Evolutionary conservation across 2,797 vertebrate species (phyloP), one percentile per base, ranked within the genome.

Genomic region (Gymnodraco acuticeps): DNA sequence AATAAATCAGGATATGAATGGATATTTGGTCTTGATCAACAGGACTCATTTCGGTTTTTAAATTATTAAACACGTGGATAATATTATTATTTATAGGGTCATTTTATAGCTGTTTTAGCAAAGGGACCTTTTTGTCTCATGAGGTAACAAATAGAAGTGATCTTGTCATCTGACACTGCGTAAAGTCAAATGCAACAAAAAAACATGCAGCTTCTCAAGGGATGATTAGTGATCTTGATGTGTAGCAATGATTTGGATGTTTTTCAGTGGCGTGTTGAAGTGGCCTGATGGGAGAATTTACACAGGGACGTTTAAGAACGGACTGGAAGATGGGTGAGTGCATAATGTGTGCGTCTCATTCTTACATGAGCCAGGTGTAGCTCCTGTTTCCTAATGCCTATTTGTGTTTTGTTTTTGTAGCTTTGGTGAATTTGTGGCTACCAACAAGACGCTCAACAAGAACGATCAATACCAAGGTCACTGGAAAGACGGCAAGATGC

Each of bases 401-500:
- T 72, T 12, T 5, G 10, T 74, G 33, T 9, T 38, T 61, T 5
- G 78, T 13, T 83, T 83, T 5, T 78, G 20, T 48, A 99, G 98
- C 51, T 96, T 95, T 10, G 98, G 98, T 23, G 97, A 99, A 77
- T 97, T 96, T 64, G 85, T 93, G 52, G 88, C 96, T 67, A 96
- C 96, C 17, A 97, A 95, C 83, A 99, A 98, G 94, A 85, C 76
- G 0, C 45, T 96, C 51, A 96, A 95, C 87, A 98, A 98, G 89
- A 95, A 92, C 33, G 97, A 99, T 75, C 94, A 95, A 74, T 99
- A 99, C 11, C 95, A 96, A 63, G 98, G 98, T 19, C 92, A 96
- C 50, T 99, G 98, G 98, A 99, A 96, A 78, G 97, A 98, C 33
- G 98, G 97, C 67, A 97, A 95, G 92, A 99, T 99, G 97, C 96